Percentiles rank a stretch among this genome's conserved stretches.
Evolutionary conservation across 1,140 invertebrate species (phyloP).

Genomic region (Bombus haemorrhoidalis): DNA sequence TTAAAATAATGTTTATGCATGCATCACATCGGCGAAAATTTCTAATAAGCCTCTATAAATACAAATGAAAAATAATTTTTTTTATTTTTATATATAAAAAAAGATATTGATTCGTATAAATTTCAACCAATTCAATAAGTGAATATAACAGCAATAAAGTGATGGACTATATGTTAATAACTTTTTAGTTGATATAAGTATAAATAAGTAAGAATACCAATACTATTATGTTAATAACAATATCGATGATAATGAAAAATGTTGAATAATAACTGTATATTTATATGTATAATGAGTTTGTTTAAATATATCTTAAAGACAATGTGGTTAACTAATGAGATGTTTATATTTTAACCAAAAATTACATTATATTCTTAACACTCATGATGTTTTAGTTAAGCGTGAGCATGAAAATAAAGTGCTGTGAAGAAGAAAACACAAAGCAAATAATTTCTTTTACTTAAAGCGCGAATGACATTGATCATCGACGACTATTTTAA

Average conservation of each 20-base stretch:
- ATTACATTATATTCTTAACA: conserved; percentile 60
- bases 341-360: conserved; percentile 53
- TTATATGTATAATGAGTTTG: conserved; percentile 21
- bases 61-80: conserved; percentile 3
- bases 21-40: neutral
- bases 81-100: neutral
- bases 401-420: conserved; percentile 69
- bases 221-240: neutral
- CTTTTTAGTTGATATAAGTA: neutral
- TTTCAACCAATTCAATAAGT: neutral
- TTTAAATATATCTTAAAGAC: conserved; percentile 63
- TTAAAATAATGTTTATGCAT: conserved; percentile 17
- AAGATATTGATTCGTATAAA: neutral
- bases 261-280: neutral
- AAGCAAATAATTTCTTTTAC: conserved; percentile 68
- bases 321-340: conserved; percentile 71
- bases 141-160: neutral
- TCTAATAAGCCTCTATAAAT: conserved; percentile 7
- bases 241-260: conserved; percentile 9
- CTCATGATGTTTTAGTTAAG: conserved; percentile 72
- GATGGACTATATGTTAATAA: conserved; percentile 13
- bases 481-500: conserved; percentile 65
- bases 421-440: conserved; percentile 63
- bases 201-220: conserved; percentile 2
- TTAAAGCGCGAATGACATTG: conserved; percentile 60